phyloP scores from a whole-genome alignment of 2,888 invertebrate species.

The Hydrotaea diabolus region DNA sequence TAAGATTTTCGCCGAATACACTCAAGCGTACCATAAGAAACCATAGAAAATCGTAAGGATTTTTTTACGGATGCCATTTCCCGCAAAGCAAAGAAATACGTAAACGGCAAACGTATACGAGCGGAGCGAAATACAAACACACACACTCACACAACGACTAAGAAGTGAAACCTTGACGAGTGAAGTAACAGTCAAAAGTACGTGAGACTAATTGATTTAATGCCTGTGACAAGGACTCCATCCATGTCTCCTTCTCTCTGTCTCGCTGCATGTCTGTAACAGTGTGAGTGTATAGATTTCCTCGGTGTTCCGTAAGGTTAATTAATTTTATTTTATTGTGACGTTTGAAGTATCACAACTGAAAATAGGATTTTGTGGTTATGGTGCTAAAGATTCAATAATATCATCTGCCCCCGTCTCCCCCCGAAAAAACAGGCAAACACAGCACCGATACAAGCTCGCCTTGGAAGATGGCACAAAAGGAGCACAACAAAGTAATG shows the following conservation, averaged over 20 bases:
- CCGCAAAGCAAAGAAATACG: slow-evolving; percentile 37
- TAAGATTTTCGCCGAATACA: slow-evolving; percentile 14
- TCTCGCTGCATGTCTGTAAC: slow-evolving; percentile 3
- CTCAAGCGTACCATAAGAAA: slow-evolving; percentile 26
- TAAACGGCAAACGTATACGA: background rate
- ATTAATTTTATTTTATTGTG: slow-evolving; percentile 69
- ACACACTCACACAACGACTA: background rate
- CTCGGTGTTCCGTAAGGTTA: slow-evolving; percentile 54
- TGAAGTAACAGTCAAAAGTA: slow-evolving; percentile 53
- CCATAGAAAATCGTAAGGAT: slow-evolving; percentile 49
- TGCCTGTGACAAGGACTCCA: slow-evolving; percentile 63
- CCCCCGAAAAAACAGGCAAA: background rate
- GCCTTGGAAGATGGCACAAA: background rate
- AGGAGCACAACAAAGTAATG: slow-evolving; percentile 12
- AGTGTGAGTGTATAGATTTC: slow-evolving; percentile 44
- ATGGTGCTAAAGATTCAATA: slow-evolving; percentile 60
- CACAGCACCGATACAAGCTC: background rate
- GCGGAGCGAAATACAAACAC: background rate
- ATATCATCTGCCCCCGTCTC: background rate
- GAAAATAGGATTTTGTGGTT: slow-evolving; percentile 66
- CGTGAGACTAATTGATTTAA: slow-evolving; percentile 68
- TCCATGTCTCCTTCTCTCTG: slow-evolving; percentile 4
- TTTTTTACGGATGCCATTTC: slow-evolving; percentile 38
- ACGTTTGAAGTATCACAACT: slow-evolving; percentile 60
- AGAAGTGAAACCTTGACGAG: slow-evolving; percentile 64